Conservation (phyloP, 92 coral and sea anemone species). For the Meandrina meandrites region DNA sequence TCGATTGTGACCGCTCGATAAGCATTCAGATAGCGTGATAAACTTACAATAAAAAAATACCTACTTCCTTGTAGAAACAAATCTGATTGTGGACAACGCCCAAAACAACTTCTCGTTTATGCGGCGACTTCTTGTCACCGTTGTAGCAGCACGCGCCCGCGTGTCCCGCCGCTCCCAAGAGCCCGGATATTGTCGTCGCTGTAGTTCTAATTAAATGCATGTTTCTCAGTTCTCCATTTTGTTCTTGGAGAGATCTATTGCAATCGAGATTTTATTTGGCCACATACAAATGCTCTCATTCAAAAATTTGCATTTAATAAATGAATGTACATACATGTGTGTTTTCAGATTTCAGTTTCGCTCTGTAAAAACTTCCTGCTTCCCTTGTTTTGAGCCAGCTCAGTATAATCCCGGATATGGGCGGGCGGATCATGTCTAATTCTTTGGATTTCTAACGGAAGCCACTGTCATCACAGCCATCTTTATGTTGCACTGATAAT, state of each 20-base stretch:
- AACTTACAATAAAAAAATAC: background rate
- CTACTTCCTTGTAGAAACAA: background rate
- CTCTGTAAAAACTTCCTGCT: background rate
- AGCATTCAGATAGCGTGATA: background rate
- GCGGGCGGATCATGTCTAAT: background rate
- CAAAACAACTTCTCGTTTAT: background rate
- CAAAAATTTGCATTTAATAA: background rate
- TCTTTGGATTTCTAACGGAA: background rate
- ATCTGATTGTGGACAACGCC: background rate
- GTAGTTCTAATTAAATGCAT: background rate
- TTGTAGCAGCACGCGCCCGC: background rate
- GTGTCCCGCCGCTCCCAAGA: background rate
- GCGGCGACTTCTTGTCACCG: background rate
- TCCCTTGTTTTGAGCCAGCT: background rate
- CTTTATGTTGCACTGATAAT: background rate
- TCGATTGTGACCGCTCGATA: too few relatives aligned
- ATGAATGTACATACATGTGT: background rate
- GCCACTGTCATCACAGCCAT: background rate
- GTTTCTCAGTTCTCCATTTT: background rate
- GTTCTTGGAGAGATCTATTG: too few relatives aligned
- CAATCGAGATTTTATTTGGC: background rate
- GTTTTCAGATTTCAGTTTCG: too few relatives aligned
- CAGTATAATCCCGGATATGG: background rate
- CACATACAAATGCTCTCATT: background rate
- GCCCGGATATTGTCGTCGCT: background rate